phyloP scores from a whole-genome alignment of 2,888 invertebrate species.

The Plemyria rubiginata region DNA sequence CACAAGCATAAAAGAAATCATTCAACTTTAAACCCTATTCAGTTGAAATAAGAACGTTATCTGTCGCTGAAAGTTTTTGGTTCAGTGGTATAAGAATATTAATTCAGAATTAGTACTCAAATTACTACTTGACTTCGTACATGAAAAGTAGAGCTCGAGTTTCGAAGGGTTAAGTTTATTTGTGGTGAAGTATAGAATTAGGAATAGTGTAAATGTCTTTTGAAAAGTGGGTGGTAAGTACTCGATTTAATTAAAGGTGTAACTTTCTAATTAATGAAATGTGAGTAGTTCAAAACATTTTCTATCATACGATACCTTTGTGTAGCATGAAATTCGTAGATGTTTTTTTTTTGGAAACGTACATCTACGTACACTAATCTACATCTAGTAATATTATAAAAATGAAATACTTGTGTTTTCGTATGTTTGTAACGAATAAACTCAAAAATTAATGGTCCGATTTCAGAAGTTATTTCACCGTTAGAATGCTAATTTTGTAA shows the following conservation, averaged over 20 bases:
- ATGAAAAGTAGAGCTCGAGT: slow-evolving; percentile 39
- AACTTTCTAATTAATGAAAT: slow-evolving; percentile 22
- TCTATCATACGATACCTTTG: background rate
- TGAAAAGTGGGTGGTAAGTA: slow-evolving; percentile 31
- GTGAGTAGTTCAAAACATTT: slow-evolving; percentile 3
- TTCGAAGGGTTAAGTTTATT: slow-evolving; percentile 41
- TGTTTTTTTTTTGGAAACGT: background rate
- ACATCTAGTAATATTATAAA: too few relatives aligned
- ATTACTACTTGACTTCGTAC: slow-evolving; percentile 49
- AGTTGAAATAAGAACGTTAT: background rate
- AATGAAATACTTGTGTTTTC: too few relatives aligned
- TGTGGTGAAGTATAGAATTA: slow-evolving; percentile 39
- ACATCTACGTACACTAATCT: too few relatives aligned
- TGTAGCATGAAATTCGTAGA: background rate
- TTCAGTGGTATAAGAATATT: slow-evolving; percentile 25
- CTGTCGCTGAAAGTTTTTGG: background rate
- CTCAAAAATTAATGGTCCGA: too few relatives aligned
- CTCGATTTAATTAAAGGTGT: slow-evolving; percentile 37
- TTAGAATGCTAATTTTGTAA: background rate
- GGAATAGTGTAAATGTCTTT: slow-evolving; percentile 44
- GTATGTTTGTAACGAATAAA: too few relatives aligned
- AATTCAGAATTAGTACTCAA: slow-evolving; percentile 47
- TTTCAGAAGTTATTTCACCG: too few relatives aligned
- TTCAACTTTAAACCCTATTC: slow-evolving; percentile 20
- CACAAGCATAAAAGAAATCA: background rate